Evolutionary conservation across 2,113 vertebrate species (phyloP), one percentile per base, ranked within the genome.

Genomic region (Sinocyclocheilus rhinocerous): DNA sequence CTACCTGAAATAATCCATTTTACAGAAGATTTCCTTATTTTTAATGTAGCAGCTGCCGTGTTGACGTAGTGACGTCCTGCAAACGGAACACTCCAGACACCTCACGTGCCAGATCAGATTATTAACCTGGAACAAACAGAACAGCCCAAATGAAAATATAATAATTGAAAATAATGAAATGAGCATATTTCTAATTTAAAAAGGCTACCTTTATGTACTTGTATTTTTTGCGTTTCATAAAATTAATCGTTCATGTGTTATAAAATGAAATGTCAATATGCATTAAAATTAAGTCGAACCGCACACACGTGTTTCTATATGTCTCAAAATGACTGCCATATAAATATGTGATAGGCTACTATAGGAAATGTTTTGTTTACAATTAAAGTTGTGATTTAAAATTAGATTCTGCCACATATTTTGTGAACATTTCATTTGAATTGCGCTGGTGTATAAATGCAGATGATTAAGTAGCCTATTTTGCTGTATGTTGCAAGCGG

Each of bases 1-100:
- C 95, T 97, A 99, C 98, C 98, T 99, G 97, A 99, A 99, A 94
- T 99, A 99, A 96, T 99, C 98, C 96, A 98, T 96, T 95, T 99
- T 99, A 94, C 98, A 99, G 95, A 98, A 99, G 94, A 99, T 98
- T 93, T 99, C 97, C 93, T 99, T 98, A 94, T 99, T 98, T 94
- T 99, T 98, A 92, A 99, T 97, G 95, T 99, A 99, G 95, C 98
- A 99, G 96, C 97, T 99, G 96, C 94, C 97, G 94, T 99, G 97
- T 91, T 97, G 97, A 90, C 97, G 96, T 87, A 99, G 93, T 61
- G 98, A 97, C 55, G 97, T 97, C 89, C 97, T 96, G 93, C 98
- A 99, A 76, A 99, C 98, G 0, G 97, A 98, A 84, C 98, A 99
- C 93, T 97, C 97, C 89, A 99, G 95, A 91, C 98, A 99, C 88